These are phyloP conservation scores for Agrochola litura DNA, from an alignment of 2,888 invertebrate genomes.

Conservation along the genomic window DNA sequence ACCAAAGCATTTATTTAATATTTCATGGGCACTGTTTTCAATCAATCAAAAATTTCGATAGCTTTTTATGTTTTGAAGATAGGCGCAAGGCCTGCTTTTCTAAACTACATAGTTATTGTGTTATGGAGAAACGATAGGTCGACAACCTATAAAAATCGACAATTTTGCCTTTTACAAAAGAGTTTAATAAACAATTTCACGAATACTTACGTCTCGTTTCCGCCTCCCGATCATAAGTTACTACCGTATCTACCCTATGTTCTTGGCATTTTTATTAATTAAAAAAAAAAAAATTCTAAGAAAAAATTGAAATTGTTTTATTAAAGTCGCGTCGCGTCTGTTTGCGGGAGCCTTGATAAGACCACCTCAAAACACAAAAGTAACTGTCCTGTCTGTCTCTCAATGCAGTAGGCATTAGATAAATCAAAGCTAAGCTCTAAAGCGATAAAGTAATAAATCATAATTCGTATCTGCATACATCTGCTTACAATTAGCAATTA, in stretches of 20 bases:
- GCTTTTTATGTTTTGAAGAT: no score
- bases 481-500: slow-evolving; percentile 48
- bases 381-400: neutral
- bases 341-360: neutral
- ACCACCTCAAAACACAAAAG: neutral
- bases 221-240: neutral
- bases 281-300: no score
- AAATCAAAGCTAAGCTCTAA: slow-evolving; percentile 15
- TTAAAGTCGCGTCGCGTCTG: no score
- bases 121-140: no score
- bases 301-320: no score
- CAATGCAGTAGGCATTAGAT: no score
- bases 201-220: neutral
- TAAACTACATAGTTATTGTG: neutral
- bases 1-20: neutral
- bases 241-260: no score
- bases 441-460: slow-evolving; percentile 25
- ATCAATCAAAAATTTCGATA: neutral
- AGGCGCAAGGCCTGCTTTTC: neutral
- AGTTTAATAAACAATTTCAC: neutral
- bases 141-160: neutral
- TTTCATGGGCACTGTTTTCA: neutral
- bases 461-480: slow-evolving; percentile 33
- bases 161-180: neutral
- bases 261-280: no score